Percentiles rank a stretch among this genome's conserved stretches.
These are phyloP conservation scores for Premnoplex brunnescens DNA, from an alignment of 2,797 vertebrate genomes.

Conservation along the genomic window DNA sequence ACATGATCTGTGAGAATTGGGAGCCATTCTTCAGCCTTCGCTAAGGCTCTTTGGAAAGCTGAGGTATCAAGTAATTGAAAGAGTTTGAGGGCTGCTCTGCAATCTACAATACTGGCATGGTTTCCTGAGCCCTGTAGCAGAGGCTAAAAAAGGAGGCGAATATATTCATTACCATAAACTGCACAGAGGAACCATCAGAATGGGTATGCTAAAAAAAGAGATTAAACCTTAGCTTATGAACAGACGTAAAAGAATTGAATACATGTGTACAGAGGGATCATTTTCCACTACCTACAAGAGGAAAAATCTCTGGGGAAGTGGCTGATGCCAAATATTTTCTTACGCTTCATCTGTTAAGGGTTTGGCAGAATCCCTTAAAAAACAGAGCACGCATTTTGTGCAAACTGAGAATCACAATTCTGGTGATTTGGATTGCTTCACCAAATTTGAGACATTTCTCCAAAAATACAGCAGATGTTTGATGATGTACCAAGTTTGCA, in stretches of 20 bases:
- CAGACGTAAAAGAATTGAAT: conserved; percentile 54
- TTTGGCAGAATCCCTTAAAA: conserved; percentile 54
- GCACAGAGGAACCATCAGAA: conserved; percentile 39
- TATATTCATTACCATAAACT: conserved; percentile 49
- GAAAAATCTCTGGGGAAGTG: conserved; percentile 62
- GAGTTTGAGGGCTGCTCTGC: not conserved
- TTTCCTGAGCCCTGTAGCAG: conserved; percentile 24
- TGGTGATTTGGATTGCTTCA: conserved; percentile 33
- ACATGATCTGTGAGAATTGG: not conserved
- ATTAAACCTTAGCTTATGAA: conserved; percentile 51
- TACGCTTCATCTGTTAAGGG: conserved; percentile 49
- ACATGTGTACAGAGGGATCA: conserved; percentile 58
- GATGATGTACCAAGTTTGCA: conserved; percentile 39
- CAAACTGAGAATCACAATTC: conserved; percentile 41
- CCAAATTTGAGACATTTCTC: conserved; percentile 27
- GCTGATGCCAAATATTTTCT: conserved; percentile 64
- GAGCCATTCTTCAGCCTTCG: not conserved
- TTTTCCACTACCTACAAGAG: conserved; percentile 67
- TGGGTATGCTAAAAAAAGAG: conserved; percentile 56
- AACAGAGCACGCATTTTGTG: conserved; percentile 25
- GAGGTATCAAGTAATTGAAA: not conserved
- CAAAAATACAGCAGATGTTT: conserved; percentile 52
- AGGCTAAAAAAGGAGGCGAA: conserved; percentile 58
- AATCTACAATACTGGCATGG: not conserved
- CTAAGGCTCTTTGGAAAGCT: not conserved